Base-by-base conservation (phyloP, 1,140 invertebrate genomes). In the Whitmania pigra region DNA sequence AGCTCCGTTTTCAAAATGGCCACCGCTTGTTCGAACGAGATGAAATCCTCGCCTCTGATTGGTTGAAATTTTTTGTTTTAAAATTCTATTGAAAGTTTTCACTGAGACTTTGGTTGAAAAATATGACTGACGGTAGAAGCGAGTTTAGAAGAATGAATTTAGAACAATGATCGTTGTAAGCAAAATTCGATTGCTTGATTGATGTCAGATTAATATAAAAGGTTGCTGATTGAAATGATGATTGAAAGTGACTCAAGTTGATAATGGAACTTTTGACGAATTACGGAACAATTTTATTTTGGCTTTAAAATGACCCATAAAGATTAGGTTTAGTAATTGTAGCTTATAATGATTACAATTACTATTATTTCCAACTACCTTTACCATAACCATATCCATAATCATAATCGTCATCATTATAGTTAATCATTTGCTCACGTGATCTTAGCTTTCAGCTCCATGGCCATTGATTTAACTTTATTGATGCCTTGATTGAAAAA, bases 371-470 rank as follows among this genome's bases (percentile, higher is more conserved):
- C 43, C 43, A 49, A 49, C 11, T 17, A 36, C 6, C 31, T 36
- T 36, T 36, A 36, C 43, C 43, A 49, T 49, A 4, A 49, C 15
- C 15, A 49, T 49, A 0, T 7, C 13, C 43, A 17, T 49, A 4
- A 17, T 49, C 43, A 17, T 49, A 4, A 17, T 49, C 43, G 9
- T 49, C 43, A 17, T 49, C 43, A 49, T n/a, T n/a, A n/a, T n/a
- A n/a, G n/a, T n/a, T n/a, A n/a, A n/a, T n/a, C n/a, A n/a, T n/a
- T n/a, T n/a, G n/a, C 73, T 63, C 66, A 73, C 73, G 73, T 71
- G 27, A 73, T 73, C 54, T 73, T 73, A 22, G 73, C 69, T 68
- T 73, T 73, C 29, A 73, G 63, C 25, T 73, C 73, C 53, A 71
- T 22, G 22, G 73, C 73, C 57, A 70, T 72, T 17, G 25, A 53